phyloP scores from a whole-genome alignment of 2,113 vertebrate species.

The Heloderma charlesbogerti region DNA sequence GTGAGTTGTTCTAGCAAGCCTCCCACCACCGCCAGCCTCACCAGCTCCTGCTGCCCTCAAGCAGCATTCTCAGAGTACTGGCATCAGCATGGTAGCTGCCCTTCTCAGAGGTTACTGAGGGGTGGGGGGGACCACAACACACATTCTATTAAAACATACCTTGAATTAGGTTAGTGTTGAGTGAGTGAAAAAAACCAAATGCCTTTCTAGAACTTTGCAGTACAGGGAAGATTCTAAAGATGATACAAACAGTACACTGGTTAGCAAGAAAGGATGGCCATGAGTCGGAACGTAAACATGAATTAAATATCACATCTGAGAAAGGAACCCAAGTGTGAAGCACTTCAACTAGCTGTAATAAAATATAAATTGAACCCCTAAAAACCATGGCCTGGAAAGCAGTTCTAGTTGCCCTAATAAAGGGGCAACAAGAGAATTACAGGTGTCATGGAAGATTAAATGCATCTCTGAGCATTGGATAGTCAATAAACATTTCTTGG shows the following conservation, averaged over 20 bases:
- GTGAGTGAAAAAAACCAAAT: not conserved
- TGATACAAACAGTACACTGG: conserved; percentile 33
- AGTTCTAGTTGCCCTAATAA: conserved; percentile 59
- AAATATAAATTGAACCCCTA: conserved; percentile 54
- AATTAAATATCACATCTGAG: conserved; percentile 56
- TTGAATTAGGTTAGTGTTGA: not conserved
- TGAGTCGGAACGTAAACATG: conserved; percentile 59
- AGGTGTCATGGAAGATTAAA: conserved; percentile 55
- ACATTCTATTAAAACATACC: not conserved
- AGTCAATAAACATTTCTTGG: conserved; percentile 38
- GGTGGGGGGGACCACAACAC: not conserved
- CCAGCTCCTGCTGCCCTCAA: not conserved
- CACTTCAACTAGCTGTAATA: conserved; percentile 46
- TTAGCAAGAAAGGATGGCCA: conserved; percentile 27
- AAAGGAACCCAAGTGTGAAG: conserved; percentile 30
- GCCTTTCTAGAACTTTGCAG: conserved; percentile 16
- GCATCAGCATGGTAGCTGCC: not conserved
- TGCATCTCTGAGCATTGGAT: conserved; percentile 45
- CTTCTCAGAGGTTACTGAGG: not conserved
- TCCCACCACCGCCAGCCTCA: not conserved
- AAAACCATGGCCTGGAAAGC: conserved; percentile 38
- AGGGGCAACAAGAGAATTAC: conserved; percentile 59
- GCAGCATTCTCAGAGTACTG: not conserved
- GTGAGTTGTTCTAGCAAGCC: not conserved
- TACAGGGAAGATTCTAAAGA: not conserved